These are phyloP conservation scores for Bibio marci DNA, from an alignment of 2,888 invertebrate genomes.

Conservation along the genomic window DNA sequence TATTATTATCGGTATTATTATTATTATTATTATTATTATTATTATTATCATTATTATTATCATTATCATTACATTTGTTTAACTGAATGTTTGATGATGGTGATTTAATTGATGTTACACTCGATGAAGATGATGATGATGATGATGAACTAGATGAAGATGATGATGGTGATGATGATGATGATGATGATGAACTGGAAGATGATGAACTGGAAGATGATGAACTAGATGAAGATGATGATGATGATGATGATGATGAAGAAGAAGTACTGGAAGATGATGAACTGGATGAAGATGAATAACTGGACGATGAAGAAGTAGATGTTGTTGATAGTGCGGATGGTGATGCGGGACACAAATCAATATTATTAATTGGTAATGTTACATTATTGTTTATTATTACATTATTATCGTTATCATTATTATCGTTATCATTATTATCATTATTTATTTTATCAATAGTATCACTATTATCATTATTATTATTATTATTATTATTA, in stretches of 20 bases:
- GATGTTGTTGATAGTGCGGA: too few species aligned
- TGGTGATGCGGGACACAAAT: too few species aligned
- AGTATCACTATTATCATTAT: too few species aligned
- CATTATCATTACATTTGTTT: not conserved
- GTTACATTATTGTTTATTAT: too few species aligned
- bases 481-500: not conserved
- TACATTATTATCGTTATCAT: not conserved
- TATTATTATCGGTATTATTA: not conserved
- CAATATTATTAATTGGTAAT: too few species aligned
- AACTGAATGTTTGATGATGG: not conserved
- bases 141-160: not conserved
- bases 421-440: not conserved
- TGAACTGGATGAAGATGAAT: too few species aligned
- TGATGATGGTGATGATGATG: not conserved
- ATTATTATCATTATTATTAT: slow-evolving; percentile 1
- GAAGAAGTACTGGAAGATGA: too few species aligned
- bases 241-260: slow-evolving; percentile 1
- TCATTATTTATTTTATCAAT: not conserved
- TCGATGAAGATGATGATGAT: not conserved
- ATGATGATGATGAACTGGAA: not conserved
- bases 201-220: slow-evolving; percentile 1
- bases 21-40: not conserved
- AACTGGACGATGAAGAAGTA: too few species aligned
- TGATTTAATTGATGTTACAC: not conserved
- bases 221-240: slow-evolving; percentile 2